Conservation (phyloP, 2,797 vertebrate species). For the Anguilla obscura region DNA sequence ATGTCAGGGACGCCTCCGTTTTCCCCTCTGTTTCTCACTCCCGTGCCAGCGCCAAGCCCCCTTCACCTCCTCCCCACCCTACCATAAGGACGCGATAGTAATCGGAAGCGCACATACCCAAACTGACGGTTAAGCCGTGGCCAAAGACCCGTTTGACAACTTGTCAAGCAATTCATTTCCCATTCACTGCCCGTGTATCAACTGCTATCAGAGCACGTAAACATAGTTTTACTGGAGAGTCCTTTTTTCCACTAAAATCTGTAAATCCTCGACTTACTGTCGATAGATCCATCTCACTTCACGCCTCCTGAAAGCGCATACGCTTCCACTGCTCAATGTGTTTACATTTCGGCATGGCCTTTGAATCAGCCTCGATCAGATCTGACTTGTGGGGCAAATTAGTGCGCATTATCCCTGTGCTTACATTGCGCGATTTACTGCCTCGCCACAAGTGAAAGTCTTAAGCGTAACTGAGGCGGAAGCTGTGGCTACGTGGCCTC, state of each 20-base stretch:
- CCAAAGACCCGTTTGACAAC: background rate
- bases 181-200: background rate
- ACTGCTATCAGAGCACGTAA: background rate
- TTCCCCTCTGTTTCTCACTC: background rate
- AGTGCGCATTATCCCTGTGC: background rate
- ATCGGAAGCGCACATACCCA: background rate
- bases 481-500: background rate
- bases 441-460: background rate
- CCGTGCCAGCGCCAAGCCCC: background rate
- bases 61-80: background rate
- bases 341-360: background rate
- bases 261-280: background rate
- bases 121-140: background rate
- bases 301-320: background rate
- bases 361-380: background rate
- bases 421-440: background rate
- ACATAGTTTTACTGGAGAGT: background rate
- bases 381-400: background rate
- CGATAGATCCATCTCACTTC: background rate
- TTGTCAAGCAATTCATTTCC: background rate
- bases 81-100: background rate
- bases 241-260: background rate
- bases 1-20: background rate
- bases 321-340: background rate
- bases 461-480: background rate